Conservation (phyloP, 2,888 invertebrate species). For the Ectemnius lituratus region DNA sequence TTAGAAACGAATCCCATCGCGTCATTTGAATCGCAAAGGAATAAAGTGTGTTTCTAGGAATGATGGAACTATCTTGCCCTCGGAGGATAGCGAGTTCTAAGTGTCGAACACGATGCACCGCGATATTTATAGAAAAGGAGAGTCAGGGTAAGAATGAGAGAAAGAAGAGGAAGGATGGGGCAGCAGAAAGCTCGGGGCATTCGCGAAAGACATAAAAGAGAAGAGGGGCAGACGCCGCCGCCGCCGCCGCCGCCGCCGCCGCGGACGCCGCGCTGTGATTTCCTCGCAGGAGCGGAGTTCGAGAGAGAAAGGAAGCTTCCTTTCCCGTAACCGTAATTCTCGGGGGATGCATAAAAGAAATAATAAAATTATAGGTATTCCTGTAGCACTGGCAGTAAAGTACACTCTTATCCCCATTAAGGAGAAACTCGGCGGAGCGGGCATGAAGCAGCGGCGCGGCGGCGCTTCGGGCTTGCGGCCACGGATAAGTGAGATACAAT, state of each 20-base stretch:
- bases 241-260: too few species aligned
- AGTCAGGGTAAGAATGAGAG: too few species aligned
- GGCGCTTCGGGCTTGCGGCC: conserved; percentile 44
- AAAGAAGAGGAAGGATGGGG: too few species aligned
- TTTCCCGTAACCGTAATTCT: conserved; percentile 35
- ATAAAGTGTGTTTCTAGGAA: too few species aligned
- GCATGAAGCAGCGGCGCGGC: not conserved
- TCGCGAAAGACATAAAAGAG: not conserved
- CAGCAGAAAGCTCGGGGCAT: not conserved
- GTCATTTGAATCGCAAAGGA: too few species aligned
- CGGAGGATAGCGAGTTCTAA: too few species aligned
- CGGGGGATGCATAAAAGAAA: conserved; percentile 38
- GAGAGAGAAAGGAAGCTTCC: too few species aligned
- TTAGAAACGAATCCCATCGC: not conserved
- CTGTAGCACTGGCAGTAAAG: conserved; percentile 39
- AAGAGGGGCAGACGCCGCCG: conserved; percentile 18
- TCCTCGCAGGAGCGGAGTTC: too few species aligned
- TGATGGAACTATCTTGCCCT: too few species aligned
- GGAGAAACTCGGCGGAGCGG: conserved; percentile 41
- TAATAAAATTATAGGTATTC: conserved; percentile 48
- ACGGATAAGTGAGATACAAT: conserved; percentile 49
- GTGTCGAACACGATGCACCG: not conserved
- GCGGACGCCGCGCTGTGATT: too few species aligned
- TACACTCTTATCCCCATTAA: conserved; percentile 51
- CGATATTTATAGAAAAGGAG: conserved; percentile 1